A percentile compares a stretch with the other conserved stretches of the same genome.
Conservation (phyloP, 2,113 vertebrate genomes). For the Echinops telfairi region DNA sequence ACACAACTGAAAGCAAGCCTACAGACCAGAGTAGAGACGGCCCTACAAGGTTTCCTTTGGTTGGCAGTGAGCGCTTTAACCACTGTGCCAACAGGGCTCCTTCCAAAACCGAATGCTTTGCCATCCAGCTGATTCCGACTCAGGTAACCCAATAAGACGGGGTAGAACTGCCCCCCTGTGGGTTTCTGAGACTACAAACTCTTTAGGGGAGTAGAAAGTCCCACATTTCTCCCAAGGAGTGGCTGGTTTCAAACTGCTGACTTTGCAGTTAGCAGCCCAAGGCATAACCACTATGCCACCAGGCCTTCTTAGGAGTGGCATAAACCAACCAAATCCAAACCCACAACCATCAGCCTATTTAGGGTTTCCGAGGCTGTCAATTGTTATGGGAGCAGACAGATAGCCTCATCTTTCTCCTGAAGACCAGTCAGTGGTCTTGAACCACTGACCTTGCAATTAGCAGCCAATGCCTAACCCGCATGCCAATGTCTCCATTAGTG, state of each 20-base stretch:
- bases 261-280: neutral
- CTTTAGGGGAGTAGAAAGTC: neutral
- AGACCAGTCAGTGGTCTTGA: neutral
- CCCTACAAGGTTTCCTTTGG: no score
- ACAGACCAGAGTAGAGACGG: no score
- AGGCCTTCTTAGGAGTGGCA: neutral
- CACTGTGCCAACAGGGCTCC: no score
- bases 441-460: neutral
- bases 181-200: neutral
- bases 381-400: neutral
- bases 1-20: no score
- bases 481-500: no score
- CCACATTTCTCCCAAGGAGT: neutral
- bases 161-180: neutral
- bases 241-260: neutral
- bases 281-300: neutral
- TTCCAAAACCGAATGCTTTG: no score
- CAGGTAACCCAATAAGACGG: neutral
- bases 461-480: neutral
- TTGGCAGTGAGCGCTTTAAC: no score
- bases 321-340: neutral
- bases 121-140: neutral
- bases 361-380: neutral
- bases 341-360: neutral
- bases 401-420: neutral